Conservation (phyloP, 2,113 vertebrate genomes). For the Holacanthus passer region DNA sequence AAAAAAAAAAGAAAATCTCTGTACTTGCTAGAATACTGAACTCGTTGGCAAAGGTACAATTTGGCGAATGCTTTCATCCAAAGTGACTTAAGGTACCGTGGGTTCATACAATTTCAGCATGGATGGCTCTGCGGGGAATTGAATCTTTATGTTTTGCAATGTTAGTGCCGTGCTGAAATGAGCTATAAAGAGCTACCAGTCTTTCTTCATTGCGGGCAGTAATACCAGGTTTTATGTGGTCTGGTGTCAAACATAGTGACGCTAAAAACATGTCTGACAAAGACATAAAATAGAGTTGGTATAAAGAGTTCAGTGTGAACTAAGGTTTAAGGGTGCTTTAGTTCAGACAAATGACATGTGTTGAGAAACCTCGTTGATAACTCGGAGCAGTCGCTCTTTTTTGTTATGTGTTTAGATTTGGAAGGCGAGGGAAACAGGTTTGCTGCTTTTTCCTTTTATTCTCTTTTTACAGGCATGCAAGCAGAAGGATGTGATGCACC, state of each 20-base stretch:
- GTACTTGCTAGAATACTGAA: slow-evolving; percentile 30
- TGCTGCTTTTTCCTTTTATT: neutral
- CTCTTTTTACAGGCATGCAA: neutral
- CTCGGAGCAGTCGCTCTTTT: neutral
- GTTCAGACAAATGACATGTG: neutral
- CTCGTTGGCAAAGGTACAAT: slow-evolving; percentile 28
- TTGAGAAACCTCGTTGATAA: neutral
- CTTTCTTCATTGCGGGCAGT: slow-evolving; percentile 4
- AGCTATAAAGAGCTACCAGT: slow-evolving; percentile 27
- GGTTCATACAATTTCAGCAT: slow-evolving; percentile 43
- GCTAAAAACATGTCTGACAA: slow-evolving; percentile 10
- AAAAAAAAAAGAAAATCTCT: neutral
- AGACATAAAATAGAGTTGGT: slow-evolving; percentile 2
- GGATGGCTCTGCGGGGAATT: slow-evolving; percentile 25
- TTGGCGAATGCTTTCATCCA: slow-evolving; percentile 38
- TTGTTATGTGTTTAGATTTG: neutral
- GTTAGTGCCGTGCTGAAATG: slow-evolving; percentile 29
- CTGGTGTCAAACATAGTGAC: slow-evolving; percentile 8
- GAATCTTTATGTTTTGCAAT: slow-evolving; percentile 15
- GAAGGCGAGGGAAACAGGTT: neutral
- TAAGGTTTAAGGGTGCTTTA: slow-evolving; percentile 1
- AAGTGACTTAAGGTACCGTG: slow-evolving; percentile 21
- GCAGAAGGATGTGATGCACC: neutral
- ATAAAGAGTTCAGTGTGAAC: neutral
- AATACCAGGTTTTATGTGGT: neutral